Base-by-base conservation (phyloP, 2,797 vertebrate genomes). In the Neosilurus mollespiculum region DNA sequence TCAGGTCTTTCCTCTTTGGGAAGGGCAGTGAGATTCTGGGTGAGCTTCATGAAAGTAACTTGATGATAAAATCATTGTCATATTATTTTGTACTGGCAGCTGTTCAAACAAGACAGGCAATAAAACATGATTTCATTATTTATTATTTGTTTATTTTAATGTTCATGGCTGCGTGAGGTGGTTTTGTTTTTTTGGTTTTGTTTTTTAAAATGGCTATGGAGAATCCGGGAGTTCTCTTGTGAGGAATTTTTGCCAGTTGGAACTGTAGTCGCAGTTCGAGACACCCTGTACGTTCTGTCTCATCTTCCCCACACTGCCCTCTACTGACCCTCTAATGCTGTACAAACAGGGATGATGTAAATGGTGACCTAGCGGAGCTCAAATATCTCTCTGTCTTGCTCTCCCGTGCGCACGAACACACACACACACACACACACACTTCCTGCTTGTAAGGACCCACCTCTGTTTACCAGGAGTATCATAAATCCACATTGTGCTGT, bases 361-460 rank as follows among this genome's bases (percentile, higher is more conserved):
- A 43, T 3, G 3, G 34, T 59, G n/a, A 51, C 54, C 15, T 15
- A 61, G 26, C 37, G n/a, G 4, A 59, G 18, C 16, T 76, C 18
- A 58, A 76, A 34, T 58, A 20, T 80, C 26, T 81, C 20, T 26
- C n/a, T 65, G 30, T 10, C 51, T 30, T 53, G 26, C n/a, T 9
- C 15, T 10, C 53, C 1, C 43, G 16, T 49, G n/a, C 81, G 37
- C 62, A 26, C 24, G 37, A 76, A 53, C 64, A 73, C 82, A 26
- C 62, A 5, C 62, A 66, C 61, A 66, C 51, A 59, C 81, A 83
- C 54, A 70, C n/a, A 64, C 78, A 70, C 24, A 71, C 82, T 56
- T 58, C 26, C 89, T 65, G 87, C 89, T 90, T 89, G 83, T 88
- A 70, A 9, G 20, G 76, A 62, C 83, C 69, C 81, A 61, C 62